Base-by-base conservation (phyloP, 2,113 vertebrate genomes). In the Oryzias javanicus region DNA sequence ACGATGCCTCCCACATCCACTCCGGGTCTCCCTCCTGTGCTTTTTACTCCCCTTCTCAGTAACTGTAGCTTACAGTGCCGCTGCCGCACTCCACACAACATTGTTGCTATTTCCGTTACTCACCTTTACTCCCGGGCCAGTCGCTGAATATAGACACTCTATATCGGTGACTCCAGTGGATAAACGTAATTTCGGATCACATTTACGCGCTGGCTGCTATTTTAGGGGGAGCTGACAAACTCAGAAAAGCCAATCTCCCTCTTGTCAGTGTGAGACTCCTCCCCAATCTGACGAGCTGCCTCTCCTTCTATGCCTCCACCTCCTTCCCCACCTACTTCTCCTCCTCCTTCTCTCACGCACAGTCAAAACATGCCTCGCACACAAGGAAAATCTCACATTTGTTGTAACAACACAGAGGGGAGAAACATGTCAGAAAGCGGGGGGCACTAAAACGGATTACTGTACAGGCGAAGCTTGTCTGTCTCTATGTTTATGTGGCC, bases 161-260 rank as follows among this genome's bases (percentile, higher is more conserved):
- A 89, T 91, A 90, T 90, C 87, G 86, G 87, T 85, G 89, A 83
- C 87, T 90, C 89, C 88, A 56, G 65, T 84, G 86, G 88, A 89
- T 79, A 86, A 89, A 84, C 80, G 90, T 89, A 88, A 90, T 92
- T 91, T 89, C 87, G 81, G 84, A 89, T 81, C 90, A 90, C 90
- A 89, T 87, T 90, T 86, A 89, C 89, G 80, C 87, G 86, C 87
- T 54, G 84, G 66, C 86, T 91, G 88, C 91, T 92, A 92, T 93
- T 92, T 93, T 92, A 87, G 90, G 84, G 78, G 89, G 87, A 88
- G 88, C 86, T 88, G 90, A 91, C 91, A 91, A 92, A 92, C 90
- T 93, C 91, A 79, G 85, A 87, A 89, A 90, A 89, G 85, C 85
- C 85, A 83, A 87, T 76, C 84, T 86, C 78, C 79, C 83, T 90